phyloP scores from a whole-genome alignment of 2,113 vertebrate species.

The Petroica traversi region DNA sequence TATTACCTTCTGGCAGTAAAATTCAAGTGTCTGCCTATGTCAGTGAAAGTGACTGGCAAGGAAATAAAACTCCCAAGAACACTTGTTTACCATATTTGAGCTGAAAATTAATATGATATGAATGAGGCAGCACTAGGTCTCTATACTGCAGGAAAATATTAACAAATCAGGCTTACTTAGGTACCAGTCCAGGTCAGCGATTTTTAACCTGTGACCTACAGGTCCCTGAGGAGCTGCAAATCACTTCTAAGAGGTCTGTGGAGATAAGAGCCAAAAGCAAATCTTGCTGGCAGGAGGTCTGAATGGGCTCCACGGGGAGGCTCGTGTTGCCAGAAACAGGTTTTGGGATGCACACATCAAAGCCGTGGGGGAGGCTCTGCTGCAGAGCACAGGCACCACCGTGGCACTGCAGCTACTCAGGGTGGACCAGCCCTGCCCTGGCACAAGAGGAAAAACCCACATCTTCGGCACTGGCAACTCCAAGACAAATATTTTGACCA shows the following conservation, averaged over 20 bases:
- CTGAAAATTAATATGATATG: neutral
- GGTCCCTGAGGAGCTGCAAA: neutral
- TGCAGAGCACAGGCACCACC: accelerated
- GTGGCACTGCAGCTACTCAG: neutral
- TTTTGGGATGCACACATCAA: neutral
- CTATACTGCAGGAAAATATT: neutral
- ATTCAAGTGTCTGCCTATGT: neutral
- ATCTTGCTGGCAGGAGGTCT: neutral
- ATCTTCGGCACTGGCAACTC: neutral
- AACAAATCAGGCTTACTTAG: neutral
- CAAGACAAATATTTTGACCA: neutral
- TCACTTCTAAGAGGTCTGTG: neutral
- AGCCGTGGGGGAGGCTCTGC: neutral
- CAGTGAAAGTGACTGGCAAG: neutral
- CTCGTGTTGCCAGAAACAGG: neutral
- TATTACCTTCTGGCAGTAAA: neutral
- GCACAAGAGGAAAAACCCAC: neutral
- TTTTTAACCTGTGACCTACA: neutral
- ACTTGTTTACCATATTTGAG: neutral
- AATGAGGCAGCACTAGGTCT: neutral
- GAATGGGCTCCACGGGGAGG: neutral
- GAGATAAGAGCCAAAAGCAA: neutral
- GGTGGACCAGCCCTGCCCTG: neutral
- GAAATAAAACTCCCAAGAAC: neutral
- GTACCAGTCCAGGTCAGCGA: neutral